Evolutionary conservation across 1,140 invertebrate genomes (phyloP).

Genomic region (Leptoteleia sp.): DNA sequence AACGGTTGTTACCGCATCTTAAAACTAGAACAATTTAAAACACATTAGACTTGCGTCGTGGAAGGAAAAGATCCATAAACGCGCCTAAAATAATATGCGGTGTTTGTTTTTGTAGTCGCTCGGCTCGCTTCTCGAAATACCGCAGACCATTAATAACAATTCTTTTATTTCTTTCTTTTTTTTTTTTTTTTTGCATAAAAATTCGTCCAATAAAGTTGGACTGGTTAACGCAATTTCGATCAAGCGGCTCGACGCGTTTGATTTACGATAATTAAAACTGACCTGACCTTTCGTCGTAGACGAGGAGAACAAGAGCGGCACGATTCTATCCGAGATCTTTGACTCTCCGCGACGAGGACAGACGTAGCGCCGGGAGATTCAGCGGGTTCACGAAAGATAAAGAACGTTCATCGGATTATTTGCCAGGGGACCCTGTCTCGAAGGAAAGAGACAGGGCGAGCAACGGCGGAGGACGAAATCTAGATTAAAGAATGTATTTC

Average conservation of each 20-base stretch:
- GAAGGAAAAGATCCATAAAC: background rate
- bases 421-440: slow-evolving; percentile 54
- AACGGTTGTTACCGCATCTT: background rate
- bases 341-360: slow-evolving; percentile 42
- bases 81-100: background rate
- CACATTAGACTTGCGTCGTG: background rate
- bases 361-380: slow-evolving; percentile 29
- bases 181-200: slow-evolving; percentile 29
- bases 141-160: slow-evolving; percentile 23
- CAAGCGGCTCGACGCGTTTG: slow-evolving; percentile 69
- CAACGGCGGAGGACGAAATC: slow-evolving; percentile 49
- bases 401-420: slow-evolving; percentile 64
- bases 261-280: slow-evolving; percentile 79
- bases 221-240: slow-evolving; percentile 63
- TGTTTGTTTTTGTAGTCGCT: slow-evolving; percentile 16
- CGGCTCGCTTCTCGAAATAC: background rate
- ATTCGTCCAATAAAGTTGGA: slow-evolving; percentile 26
- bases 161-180: too few species aligned
- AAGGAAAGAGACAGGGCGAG: slow-evolving; percentile 19
- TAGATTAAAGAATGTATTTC: slow-evolving; percentile 63
- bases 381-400: slow-evolving; percentile 60
- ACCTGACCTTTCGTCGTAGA: slow-evolving; percentile 76
- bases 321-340: slow-evolving; percentile 53
- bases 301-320: slow-evolving; percentile 54
- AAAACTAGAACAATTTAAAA: background rate